These are phyloP conservation scores for Vulpes lagopus DNA, from an alignment of 2,113 vertebrate genomes.

Conservation along the genomic window DNA sequence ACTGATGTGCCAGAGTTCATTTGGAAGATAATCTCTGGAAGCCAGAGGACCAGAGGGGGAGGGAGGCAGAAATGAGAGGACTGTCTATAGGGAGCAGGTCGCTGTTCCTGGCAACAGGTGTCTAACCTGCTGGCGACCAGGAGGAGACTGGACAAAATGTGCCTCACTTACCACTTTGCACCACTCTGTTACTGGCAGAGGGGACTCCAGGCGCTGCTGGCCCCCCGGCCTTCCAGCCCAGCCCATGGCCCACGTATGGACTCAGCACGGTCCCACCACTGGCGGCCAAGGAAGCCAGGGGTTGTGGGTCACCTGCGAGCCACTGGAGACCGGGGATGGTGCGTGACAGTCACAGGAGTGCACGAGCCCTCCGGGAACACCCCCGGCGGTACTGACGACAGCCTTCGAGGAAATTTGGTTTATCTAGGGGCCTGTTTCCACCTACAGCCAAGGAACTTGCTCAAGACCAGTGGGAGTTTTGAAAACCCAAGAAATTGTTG, in stretches of 20 bases:
- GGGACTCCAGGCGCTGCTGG: neutral
- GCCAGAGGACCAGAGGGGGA: accelerated
- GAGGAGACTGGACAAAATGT: neutral
- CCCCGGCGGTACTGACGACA: too few relatives aligned
- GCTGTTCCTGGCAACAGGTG: neutral
- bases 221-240: too few relatives aligned
- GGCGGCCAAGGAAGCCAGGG: neutral
- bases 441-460: neutral
- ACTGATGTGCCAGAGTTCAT: neutral
- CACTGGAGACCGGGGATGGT: neutral
- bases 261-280: neutral
- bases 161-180: neutral
- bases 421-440: neutral
- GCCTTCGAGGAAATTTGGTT: neutral
- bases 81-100: accelerated
- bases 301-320: neutral
- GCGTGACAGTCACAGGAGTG: neutral
- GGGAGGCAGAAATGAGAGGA: neutral
- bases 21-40: neutral
- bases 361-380: accelerated
- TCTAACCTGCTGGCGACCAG: neutral
- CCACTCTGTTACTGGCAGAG: neutral
- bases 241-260: neutral
- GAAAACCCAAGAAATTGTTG: neutral
- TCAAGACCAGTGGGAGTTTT: neutral